Evolutionary conservation across 2,888 invertebrate genomes (phyloP), one percentile per base, ranked within the genome.

Genomic region (Macrophya annulata): DNA sequence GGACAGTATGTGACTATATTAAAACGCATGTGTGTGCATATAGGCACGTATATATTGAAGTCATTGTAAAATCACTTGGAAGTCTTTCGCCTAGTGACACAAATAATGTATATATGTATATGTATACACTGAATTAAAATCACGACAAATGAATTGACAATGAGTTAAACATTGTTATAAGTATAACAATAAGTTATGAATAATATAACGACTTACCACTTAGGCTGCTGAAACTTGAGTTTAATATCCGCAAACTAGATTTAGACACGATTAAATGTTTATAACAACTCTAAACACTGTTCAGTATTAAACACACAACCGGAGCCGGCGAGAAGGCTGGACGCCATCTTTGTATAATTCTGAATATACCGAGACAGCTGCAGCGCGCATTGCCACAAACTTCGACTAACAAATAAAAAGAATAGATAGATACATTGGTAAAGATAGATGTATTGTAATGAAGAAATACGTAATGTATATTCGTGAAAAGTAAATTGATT

Each of bases 281-380:
- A 51, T 25, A 40, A 17, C 81, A 62, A 15, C 43, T 21, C 43
- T 1, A 62, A 81, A 81, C 81, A 81, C 81, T 62, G 62, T 51
- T 40, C n/a, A 37, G 43, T 81, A 62, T 81, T 43, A 62, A 25
- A 62, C 40, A 59, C 81, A 81, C 62, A 71, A 83, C 25, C n/a
- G 68, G 68, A n/a, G 51, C 83, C 83, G 83, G 83, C 51, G 37
- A 4, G 45, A 31, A 83, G 21, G 68, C 51, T 48, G 5, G 83
- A 48, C 83, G 83, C 83, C 83, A 83, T 83, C 83, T 83, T 83
- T 71, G 31, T 21, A 65, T 59, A 59, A 81, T 62, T 40, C 81
- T 9, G 40, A 74, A 74, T 45, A 55, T 55, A 77, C 77, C 5
- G 25, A 17, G 59, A 31, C 55, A 40, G 55, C 79, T 71, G 40